Evolutionary conservation across 2,113 vertebrate species (phyloP).

Genomic region (Bos indicus): DNA sequence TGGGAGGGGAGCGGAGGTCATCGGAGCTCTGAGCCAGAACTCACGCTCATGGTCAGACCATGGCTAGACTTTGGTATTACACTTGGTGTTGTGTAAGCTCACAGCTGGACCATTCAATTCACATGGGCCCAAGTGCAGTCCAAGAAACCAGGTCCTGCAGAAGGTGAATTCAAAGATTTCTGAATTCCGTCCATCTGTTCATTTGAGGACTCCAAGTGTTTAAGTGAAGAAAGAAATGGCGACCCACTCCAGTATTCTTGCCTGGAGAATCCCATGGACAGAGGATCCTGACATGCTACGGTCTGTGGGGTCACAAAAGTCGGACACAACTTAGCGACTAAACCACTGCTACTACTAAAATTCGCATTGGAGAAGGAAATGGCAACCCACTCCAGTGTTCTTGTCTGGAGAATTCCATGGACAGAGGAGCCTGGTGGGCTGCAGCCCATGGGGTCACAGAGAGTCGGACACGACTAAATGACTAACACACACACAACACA

Average conservation of each 20-base stretch:
- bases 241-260: not conserved
- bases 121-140: accelerated
- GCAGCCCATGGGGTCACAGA: not conserved
- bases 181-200: not conserved
- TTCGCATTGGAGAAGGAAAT: not conserved
- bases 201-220: not conserved
- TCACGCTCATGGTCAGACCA: not conserved
- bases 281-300: not conserved
- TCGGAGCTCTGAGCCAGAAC: not conserved
- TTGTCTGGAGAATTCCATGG: not conserved
- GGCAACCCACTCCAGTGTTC: not conserved
- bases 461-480: accelerated
- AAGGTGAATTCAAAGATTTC: not conserved
- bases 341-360: not conserved
- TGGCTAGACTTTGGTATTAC: not conserved
- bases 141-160: not conserved
- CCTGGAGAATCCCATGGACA: not conserved
- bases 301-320: not conserved
- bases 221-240: not conserved
- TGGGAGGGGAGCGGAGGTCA: not conserved
- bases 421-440: not conserved
- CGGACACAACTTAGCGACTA: not conserved
- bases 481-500: not conserved
- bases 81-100: not conserved
- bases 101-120: not conserved